phyloP scores from a whole-genome alignment of 2,888 invertebrate genomes.

The Nomada ferruginata region DNA sequence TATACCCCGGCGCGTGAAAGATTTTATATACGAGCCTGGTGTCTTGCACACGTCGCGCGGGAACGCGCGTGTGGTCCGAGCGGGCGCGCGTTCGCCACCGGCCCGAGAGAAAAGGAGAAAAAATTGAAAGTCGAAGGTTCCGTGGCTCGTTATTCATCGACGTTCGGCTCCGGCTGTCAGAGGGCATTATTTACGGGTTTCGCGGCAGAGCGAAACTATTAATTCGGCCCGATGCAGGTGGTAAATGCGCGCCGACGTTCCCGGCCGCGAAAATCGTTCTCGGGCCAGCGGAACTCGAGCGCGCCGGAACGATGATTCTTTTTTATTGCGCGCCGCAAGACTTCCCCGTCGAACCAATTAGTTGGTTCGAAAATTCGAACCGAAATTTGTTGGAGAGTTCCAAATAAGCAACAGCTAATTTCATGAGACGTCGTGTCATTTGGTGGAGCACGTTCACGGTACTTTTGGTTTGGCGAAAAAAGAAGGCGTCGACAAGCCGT shows the following conservation, averaged over 20 bases:
- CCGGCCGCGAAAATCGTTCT: conserved; percentile 38
- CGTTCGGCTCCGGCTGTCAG: conserved; percentile 76
- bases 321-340: neutral
- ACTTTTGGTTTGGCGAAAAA: conserved; percentile 4
- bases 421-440: neutral
- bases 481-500: conserved; percentile 13
- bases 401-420: conserved; percentile 6
- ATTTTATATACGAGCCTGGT: conserved; percentile 48
- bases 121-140: conserved; percentile 75
- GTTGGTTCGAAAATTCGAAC: too few species aligned
- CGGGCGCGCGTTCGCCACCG: conserved; percentile 43
- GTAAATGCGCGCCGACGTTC: conserved; percentile 62
- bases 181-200: conserved; percentile 76
- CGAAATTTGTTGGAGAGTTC: neutral
- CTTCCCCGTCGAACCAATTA: neutral
- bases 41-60: conserved; percentile 50
- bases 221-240: conserved; percentile 74
- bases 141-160: conserved; percentile 77
- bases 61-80: conserved; percentile 62
- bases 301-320: too few species aligned
- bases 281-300: too few species aligned
- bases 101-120: conserved; percentile 38
- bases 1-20: conserved; percentile 46
- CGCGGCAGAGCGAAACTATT: conserved; percentile 75
- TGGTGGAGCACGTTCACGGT: neutral